Base-by-base conservation (phyloP, 2,797 vertebrate species). In the Xenopus petersii region DNA sequence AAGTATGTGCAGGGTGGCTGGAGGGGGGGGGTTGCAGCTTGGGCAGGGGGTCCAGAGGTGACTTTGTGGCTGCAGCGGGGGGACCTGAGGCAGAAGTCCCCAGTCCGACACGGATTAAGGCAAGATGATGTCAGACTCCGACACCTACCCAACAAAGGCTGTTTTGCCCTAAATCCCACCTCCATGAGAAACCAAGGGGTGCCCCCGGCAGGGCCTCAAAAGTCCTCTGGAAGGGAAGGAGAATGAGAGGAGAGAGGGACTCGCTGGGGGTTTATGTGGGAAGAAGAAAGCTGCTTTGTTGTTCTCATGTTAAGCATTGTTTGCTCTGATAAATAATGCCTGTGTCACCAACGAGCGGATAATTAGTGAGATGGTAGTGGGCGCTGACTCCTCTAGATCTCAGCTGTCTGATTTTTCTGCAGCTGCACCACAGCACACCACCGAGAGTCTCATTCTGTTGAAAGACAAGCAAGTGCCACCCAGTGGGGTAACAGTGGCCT, bases 271-370 rank as follows among this genome's bases (percentile, higher is more conserved):
- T 17, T 47, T 12, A 13, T 42, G 62, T n/a, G 12, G 62, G 15
- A 7, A 46, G 24, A 56, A 59, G 42, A 51, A 24, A 51, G 60
- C 9, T 5, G 1, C 13, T 59, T 61, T 67, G 51, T 33, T 75
- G 63, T 71, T 60, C 55, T 49, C 61, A 55, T 36, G 26, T 55
- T 67, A 54, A 66, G 55, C 55, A 51, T 55, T 47, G 47, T 46
- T 72, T 77, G 59, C 63, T 67, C 42, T 47, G 64, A 67, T 72
- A 77, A 72, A 77, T 77, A 77, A 62, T 46, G 75, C 62, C 48
- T 21, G 48, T 77, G 75, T 72, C 64, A 64, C 69, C 21, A 46
- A 36, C 56, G 6, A 56, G 33, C 55, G 67, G 75, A 77, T 71
- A 77, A 77, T 72, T 72, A 77, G 67, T 55, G 67, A 13, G 4